Percentiles rank a stretch among this genome's conserved stretches.
These are phyloP conservation scores for Trissolcus japonicus DNA, from an alignment of 2,888 invertebrate genomes.

Conservation along the genomic window DNA sequence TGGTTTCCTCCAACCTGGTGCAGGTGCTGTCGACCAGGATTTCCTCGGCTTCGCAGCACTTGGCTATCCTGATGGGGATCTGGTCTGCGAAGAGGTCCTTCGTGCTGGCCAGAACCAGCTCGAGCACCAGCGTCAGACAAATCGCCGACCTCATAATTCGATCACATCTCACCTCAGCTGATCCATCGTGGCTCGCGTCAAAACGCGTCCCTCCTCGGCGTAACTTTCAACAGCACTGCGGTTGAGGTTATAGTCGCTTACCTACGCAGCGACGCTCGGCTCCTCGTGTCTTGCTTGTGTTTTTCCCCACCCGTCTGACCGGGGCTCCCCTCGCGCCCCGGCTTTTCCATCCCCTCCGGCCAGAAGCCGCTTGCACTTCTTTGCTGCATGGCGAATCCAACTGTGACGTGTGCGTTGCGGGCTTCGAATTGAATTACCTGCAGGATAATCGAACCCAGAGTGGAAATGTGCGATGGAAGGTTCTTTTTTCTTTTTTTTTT, in stretches of 20 bases:
- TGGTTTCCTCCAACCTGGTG: slow-evolving; percentile 78
- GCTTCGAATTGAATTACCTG: slow-evolving; percentile 46
- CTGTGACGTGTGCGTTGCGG: slow-evolving; percentile 29
- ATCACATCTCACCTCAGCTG: slow-evolving; percentile 11
- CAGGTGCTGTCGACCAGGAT: slow-evolving; percentile 83
- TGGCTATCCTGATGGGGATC: slow-evolving; percentile 81
- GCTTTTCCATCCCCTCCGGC: slow-evolving; percentile 1
- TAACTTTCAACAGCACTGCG: slow-evolving; percentile 1
- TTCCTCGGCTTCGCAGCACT: slow-evolving; percentile 87
- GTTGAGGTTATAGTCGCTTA: slow-evolving; percentile 30
- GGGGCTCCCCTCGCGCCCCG: slow-evolving; percentile 4
- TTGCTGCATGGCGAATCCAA: slow-evolving; percentile 31
- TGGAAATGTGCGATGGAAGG: slow-evolving; percentile 31
- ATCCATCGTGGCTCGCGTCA: slow-evolving; percentile 15
- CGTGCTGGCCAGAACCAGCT: slow-evolving; percentile 24
- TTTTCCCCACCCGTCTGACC: slow-evolving; percentile 24
- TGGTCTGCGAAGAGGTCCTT: slow-evolving; percentile 40
- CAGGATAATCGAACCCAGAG: slow-evolving; percentile 35
- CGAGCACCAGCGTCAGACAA: slow-evolving; percentile 31
- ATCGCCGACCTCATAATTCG: slow-evolving; percentile 26
- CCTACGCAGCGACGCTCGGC: slow-evolving; percentile 27
- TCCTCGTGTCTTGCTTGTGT: slow-evolving; percentile 29
- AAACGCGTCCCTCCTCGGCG: slow-evolving; percentile 5
- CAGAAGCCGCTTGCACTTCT: slow-evolving; percentile 22
- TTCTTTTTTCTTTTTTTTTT: slow-evolving; percentile 8